Percentiles rank a stretch among this genome's conserved stretches.
phyloP scores from a whole-genome alignment of 2,888 invertebrate genomes.

The Tenthredo amoena region DNA sequence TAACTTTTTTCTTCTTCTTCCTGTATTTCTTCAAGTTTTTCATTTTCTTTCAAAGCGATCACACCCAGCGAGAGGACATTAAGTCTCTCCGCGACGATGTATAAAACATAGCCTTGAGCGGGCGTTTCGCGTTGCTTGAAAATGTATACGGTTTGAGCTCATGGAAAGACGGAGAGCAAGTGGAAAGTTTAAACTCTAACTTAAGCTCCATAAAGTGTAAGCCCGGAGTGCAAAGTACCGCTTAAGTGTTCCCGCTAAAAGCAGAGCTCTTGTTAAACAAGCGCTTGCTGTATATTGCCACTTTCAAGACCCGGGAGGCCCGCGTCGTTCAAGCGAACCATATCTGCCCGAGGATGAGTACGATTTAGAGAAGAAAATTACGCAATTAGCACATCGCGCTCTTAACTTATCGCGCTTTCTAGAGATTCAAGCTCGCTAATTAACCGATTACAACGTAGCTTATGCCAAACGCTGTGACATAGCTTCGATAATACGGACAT shows the following conservation, averaged over 20 bases:
- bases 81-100: slow-evolving; percentile 27
- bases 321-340: slow-evolving; percentile 30
- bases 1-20: background rate
- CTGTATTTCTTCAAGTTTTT: background rate
- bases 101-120: slow-evolving; percentile 29
- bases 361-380: slow-evolving; percentile 46
- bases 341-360: slow-evolving; percentile 11
- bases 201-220: slow-evolving; percentile 50
- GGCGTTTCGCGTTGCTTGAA: background rate
- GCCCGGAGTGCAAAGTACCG: slow-evolving; percentile 44
- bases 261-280: slow-evolving; percentile 39
- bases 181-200: slow-evolving; percentile 41
- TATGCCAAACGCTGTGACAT: background rate
- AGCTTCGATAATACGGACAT: background rate
- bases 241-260: slow-evolving; percentile 47
- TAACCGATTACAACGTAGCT: slow-evolving; percentile 17
- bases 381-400: slow-evolving; percentile 42
- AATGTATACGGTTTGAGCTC: background rate
- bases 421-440: slow-evolving; percentile 11
- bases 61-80: background rate
- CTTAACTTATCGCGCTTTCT: background rate
- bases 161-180: slow-evolving; percentile 1
- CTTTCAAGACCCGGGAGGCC: slow-evolving; percentile 32
- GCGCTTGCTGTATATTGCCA: slow-evolving; percentile 6
- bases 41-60: background rate